Evolutionary conservation across 2,888 invertebrate species (phyloP).

Genomic region (Aquatica leii): DNA sequence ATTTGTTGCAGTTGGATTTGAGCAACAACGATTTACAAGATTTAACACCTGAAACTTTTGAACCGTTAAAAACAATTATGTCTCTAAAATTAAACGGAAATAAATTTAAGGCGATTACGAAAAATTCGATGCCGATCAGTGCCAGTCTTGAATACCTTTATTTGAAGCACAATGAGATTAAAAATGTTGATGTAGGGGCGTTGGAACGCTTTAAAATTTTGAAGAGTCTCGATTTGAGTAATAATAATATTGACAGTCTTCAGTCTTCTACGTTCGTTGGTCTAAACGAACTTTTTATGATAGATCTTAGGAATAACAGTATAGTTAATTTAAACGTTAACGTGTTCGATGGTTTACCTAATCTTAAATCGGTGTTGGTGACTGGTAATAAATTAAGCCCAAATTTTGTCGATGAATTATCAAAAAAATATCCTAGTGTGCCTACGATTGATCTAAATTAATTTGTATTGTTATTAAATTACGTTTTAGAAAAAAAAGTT

Average conservation of each 20-base stretch:
- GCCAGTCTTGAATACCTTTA: neutral
- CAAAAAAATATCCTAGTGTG: neutral
- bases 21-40: neutral
- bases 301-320: neutral
- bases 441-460: neutral
- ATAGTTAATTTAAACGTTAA: neutral
- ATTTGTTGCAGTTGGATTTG: neutral
- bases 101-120: neutral
- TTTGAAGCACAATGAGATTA: neutral
- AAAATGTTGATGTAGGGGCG: neutral
- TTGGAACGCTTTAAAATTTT: neutral
- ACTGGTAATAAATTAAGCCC: neutral
- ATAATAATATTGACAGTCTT: neutral
- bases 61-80: neutral
- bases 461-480: too few species aligned
- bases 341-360: neutral
- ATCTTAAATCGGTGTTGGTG: neutral
- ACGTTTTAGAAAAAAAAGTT: too few species aligned
- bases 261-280: neutral
- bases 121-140: neutral
- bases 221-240: neutral
- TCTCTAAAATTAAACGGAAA: neutral
- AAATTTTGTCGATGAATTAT: neutral
- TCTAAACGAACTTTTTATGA: neutral
- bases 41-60: neutral